phyloP scores from a whole-genome alignment of 2,797 vertebrate genomes.

The Parotocinclus haroldoi region DNA sequence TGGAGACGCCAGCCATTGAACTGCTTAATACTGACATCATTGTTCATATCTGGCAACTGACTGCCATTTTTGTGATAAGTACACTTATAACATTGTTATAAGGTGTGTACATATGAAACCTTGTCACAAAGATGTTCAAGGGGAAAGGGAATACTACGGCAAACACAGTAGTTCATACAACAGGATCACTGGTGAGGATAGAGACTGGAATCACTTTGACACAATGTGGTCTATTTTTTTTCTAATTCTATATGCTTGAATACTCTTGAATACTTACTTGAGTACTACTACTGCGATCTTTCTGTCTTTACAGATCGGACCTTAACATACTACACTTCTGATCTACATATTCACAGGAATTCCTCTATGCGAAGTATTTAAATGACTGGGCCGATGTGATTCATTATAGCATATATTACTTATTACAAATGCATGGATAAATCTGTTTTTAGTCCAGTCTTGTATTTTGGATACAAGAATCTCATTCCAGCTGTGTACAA shows the following conservation, averaged over 20 bases:
- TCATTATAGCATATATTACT: no score
- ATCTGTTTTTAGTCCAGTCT: no score
- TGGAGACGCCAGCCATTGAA: slow-evolving; percentile 19
- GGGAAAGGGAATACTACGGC: slow-evolving; percentile 36
- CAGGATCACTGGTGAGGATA: slow-evolving; percentile 33
- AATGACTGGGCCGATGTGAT: no score
- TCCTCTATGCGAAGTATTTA: no score
- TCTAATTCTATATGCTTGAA: slow-evolving; percentile 22
- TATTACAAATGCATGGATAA: no score
- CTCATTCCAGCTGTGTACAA: no score
- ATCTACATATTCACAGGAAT: no score
- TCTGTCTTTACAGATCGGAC: neutral
- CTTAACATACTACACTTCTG: no score
- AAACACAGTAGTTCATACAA: slow-evolving; percentile 43
- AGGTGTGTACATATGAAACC: slow-evolving; percentile 35
- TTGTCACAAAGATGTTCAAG: slow-evolving; percentile 24
- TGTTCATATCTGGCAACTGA: slow-evolving; percentile 34
- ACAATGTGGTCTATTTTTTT: slow-evolving; percentile 29
- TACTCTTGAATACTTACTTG: slow-evolving; percentile 10
- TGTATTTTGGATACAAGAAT: no score
- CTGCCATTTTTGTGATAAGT: slow-evolving; percentile 18
- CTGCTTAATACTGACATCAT: slow-evolving; percentile 38
- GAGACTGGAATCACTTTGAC: slow-evolving; percentile 35
- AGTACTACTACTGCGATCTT: neutral
- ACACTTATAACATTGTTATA: neutral